Evolutionary conservation across 2,797 vertebrate species (phyloP), one percentile per base, ranked within the genome.

Genomic region (Ptychadena robeensis): DNA sequence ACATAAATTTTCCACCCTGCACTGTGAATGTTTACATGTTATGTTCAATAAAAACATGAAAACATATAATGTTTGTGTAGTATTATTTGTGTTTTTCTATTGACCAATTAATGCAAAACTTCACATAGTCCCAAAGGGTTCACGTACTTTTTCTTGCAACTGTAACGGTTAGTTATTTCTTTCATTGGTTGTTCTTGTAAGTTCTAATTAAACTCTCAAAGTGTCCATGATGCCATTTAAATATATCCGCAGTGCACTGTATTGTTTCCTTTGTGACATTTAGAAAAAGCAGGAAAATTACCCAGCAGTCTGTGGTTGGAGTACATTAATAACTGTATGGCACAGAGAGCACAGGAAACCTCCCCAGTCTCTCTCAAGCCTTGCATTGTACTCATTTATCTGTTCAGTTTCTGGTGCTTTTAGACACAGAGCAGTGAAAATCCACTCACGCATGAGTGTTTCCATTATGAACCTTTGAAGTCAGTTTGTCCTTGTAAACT

Each of bases 401-500:
- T 35, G 6, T 27, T 82, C 70, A 12, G 48, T 65, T 63, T n/a
- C 9, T 4, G 9, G 9, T 37, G 38, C 27, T 30, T 81, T 81
- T 44, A 72, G 28, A 69, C 64, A 48, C 1, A 4, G n/a, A n/a
- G n/a, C 15, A 48, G 73, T 5, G 32, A 76, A 64, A 64, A 64
- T 31, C 57, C 59, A 38, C 25, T 44, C 44, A 27, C 57, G 15
- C 57, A 64, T n/a, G 22, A 70, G 38, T 72, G 25, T 34, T 57
- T 25, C 40, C 35, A 78, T 78, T 78, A 64, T 73, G 66, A 35
- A 7, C 27, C 71, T 61, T 67, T 82, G 57, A 63, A 77, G 73
- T 77, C 64, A 82, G 57, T 70, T 77, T 77, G 80, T 76, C 80
- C 72, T 82, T 82, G 81, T 75, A 48, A 44, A 44, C 22, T 64